Conservation (phyloP, 1,140 invertebrate species). For the Megalonaias nervosa region DNA sequence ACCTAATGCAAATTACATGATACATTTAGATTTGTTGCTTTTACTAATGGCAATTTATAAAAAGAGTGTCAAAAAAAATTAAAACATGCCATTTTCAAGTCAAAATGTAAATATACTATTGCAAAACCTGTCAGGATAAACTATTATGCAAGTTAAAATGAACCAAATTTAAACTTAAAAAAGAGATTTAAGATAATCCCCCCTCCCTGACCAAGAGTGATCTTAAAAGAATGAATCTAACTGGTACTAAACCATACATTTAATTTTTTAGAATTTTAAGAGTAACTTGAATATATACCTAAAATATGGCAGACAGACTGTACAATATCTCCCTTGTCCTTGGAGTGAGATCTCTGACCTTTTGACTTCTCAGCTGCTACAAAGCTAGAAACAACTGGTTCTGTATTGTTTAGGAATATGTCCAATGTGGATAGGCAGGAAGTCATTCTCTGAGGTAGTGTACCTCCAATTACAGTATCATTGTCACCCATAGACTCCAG, state of each 20-base stretch:
- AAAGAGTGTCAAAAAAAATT: not conserved
- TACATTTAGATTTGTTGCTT: not conserved
- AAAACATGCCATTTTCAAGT: not conserved
- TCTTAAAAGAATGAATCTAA: too few relatives aligned
- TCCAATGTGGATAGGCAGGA: constrained; percentile 92
- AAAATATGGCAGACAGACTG: constrained; percentile 69
- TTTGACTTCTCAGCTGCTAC: constrained; percentile 81
- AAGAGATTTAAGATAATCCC: too few relatives aligned
- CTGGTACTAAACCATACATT: not conserved
- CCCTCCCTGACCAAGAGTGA: too few relatives aligned
- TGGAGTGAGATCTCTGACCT: constrained; percentile 53
- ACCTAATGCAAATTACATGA: constrained; percentile 62
- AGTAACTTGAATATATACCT: constrained; percentile 50
- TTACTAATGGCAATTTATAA: not conserved
- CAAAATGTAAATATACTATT: not conserved
- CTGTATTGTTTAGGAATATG: constrained; percentile 87
- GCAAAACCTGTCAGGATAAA: not conserved
- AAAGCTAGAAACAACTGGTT: constrained; percentile 88
- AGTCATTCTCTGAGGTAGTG: constrained; percentile 90
- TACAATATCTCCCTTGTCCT: constrained; percentile 47
- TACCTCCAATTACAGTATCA: constrained; percentile 93
- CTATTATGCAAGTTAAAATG: not conserved
- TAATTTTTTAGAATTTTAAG: not conserved
- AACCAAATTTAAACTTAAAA: too few relatives aligned
- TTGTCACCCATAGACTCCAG: constrained; percentile 90